Evolutionary conservation across 2,113 vertebrate genomes (phyloP).

Genomic region (Nycticebus coucang): DNA sequence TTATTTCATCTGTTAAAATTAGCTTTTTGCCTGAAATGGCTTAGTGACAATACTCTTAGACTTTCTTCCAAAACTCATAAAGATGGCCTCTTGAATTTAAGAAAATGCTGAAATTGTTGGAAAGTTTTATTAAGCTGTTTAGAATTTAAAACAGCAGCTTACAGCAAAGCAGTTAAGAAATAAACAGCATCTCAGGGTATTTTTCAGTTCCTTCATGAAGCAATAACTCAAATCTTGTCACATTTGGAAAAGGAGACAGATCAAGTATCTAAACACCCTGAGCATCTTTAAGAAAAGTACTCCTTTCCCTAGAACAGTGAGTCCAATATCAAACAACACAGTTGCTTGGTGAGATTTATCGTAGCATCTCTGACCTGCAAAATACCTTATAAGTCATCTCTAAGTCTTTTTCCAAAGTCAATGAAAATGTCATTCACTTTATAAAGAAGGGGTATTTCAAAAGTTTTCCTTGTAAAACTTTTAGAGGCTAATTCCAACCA

Average conservation of each 20-base stretch:
- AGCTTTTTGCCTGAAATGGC: conserved; percentile 60
- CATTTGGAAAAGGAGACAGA: conserved; percentile 67
- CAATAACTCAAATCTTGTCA: conserved; percentile 69
- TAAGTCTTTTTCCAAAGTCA: not conserved
- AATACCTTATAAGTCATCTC: not conserved
- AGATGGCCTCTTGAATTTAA: conserved; percentile 76
- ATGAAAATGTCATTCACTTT: not conserved
- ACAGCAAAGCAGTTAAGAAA: conserved; percentile 72
- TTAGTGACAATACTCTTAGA: conserved; percentile 70
- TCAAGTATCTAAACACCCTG: conserved; percentile 47
- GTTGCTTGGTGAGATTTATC: conserved; percentile 1
- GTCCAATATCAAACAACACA: not conserved
- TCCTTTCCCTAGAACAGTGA: not conserved
- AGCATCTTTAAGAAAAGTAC: conserved; percentile 55
- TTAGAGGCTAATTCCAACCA: not conserved
- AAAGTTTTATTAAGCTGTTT: conserved; percentile 80
- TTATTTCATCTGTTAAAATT: conserved; percentile 76
- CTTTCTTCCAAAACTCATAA: conserved; percentile 75
- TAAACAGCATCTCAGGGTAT: conserved; percentile 68
- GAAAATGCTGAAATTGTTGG: conserved; percentile 81
- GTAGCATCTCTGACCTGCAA: not conserved
- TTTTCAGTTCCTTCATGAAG: conserved; percentile 69
- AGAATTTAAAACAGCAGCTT: conserved; percentile 77
- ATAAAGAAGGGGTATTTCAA: not conserved
- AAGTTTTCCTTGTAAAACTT: conserved; percentile 1